Evolutionary conservation across 2,888 invertebrate genomes (phyloP).

Genomic region (Diplolepis rosae): DNA sequence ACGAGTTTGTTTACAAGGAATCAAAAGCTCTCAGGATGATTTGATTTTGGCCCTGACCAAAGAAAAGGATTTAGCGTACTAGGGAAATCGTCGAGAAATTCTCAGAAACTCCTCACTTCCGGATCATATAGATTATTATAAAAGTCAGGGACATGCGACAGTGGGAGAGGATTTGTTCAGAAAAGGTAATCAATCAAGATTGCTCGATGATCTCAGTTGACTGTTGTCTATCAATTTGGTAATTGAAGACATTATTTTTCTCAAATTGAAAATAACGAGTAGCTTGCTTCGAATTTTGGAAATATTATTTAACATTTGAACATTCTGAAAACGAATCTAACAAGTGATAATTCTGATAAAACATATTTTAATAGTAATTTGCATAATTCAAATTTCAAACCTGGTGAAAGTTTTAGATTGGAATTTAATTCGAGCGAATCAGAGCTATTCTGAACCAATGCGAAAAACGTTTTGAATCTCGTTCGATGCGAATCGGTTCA

Average conservation of each 20-base stretch:
- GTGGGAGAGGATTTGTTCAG: neutral
- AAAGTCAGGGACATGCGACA: neutral
- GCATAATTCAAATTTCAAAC: too few species aligned
- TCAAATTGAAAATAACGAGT: neutral
- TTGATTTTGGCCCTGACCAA: neutral
- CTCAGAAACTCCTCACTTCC: neutral
- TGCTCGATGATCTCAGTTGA: neutral
- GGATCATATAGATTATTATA: neutral
- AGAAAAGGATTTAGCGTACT: neutral
- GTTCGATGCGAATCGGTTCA: too few species aligned
- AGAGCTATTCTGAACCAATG: too few species aligned
- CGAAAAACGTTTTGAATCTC: too few species aligned
- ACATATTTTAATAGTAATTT: neutral
- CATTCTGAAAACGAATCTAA: neutral
- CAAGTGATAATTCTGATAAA: neutral
- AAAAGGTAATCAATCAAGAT: neutral
- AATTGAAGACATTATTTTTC: neutral
- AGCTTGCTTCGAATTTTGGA: neutral
- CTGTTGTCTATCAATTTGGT: neutral
- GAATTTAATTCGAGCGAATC: too few species aligned
- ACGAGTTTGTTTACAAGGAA: neutral
- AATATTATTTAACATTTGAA: neutral
- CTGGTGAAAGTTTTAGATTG: too few species aligned
- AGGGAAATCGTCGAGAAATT: neutral
- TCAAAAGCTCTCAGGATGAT: neutral